Base-by-base conservation (phyloP, 1,140 invertebrate genomes). In the Drosophila sulfurigaster region DNA sequence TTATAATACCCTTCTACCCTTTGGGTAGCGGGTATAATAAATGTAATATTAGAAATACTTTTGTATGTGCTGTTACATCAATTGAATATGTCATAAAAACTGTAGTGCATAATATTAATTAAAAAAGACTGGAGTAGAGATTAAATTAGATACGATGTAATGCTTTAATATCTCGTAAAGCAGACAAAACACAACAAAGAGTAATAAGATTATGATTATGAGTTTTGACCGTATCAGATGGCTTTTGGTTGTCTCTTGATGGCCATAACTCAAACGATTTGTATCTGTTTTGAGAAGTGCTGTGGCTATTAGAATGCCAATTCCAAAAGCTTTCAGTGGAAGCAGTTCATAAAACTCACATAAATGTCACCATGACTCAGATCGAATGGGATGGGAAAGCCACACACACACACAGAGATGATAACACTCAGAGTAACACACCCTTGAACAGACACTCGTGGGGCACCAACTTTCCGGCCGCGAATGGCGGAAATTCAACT, bases 251-350 rank as follows among this genome's bases (percentile, higher is more conserved):
- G 56, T 43, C 65, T 20, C 16, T 66, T 62, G 73, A 75, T 72
- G 82, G 45, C 82, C 82, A 88, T 82, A 87, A 82, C 70, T 59
- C 74, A 75, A 64, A 43, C 83, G 83, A 89, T 88, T 83, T 78
- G 85, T 88, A 88, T 88, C 83, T 86, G 45, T 83, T 86, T 82
- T 78, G 83, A 81, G 83, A 88, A 88, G 83, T 78, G 79, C 80
- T 88, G 80, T 80, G 88, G 80, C 83, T 74, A 88, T 87, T 87
- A 87, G 87, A 75, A 89, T 88, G 85, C 83, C 83, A 88, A 87
- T 88, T 89, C 77, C 76, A 72, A 83, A 54, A 88, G 78, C 85
- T 88, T 88, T 88, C 81, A 41, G 70, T 80, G 74, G 83, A 88
- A 88, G 83, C 69, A 66, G 83, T 59, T 74, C 73, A 89, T 89